Percentiles rank a stretch among this genome's conserved stretches.
Evolutionary conservation across 1,140 invertebrate genomes (phyloP).

Genomic region (Bradynema listronoti): DNA sequence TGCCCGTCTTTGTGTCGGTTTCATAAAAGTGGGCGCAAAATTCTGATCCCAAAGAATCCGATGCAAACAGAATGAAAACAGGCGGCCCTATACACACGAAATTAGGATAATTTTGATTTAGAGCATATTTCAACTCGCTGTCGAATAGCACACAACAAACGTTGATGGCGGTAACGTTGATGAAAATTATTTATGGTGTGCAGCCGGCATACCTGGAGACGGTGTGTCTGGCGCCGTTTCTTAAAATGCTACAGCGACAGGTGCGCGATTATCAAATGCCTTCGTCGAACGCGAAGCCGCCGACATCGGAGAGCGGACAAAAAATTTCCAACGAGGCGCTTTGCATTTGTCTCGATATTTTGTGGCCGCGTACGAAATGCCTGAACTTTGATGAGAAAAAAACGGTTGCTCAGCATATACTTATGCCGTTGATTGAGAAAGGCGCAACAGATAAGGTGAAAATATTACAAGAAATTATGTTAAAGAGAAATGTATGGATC

Average conservation of each 20-base stretch:
- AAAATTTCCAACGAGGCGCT: slow-evolving; percentile 24
- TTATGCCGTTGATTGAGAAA: slow-evolving; percentile 31
- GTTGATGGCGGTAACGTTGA: no score
- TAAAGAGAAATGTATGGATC: no score
- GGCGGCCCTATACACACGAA: no score
- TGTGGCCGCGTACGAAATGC: slow-evolving; percentile 21
- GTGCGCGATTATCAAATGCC: slow-evolving; percentile 24
- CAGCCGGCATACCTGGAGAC: slow-evolving; percentile 29
- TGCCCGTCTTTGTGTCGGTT: no score
- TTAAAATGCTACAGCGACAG: slow-evolving; percentile 30
- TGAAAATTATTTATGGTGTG: neutral
- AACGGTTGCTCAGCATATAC: slow-evolving; percentile 19
- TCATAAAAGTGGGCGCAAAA: no score
- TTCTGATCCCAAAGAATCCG: no score
- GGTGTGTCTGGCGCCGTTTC: slow-evolving; percentile 22
- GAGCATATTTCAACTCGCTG: no score
- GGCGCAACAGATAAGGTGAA: slow-evolving; percentile 27
- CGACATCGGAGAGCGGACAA: slow-evolving; percentile 11
- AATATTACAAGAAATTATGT: slow-evolving; percentile 6
- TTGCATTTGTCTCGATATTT: slow-evolving; percentile 29
- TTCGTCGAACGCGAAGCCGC: neutral
- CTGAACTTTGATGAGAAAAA: slow-evolving; percentile 20
- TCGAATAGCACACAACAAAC: no score
- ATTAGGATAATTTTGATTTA: no score
- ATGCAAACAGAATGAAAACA: no score